Evolutionary conservation across 2,888 invertebrate species (phyloP), one percentile per base, ranked within the genome.

Genomic region (Chloroclysta siterata): DNA sequence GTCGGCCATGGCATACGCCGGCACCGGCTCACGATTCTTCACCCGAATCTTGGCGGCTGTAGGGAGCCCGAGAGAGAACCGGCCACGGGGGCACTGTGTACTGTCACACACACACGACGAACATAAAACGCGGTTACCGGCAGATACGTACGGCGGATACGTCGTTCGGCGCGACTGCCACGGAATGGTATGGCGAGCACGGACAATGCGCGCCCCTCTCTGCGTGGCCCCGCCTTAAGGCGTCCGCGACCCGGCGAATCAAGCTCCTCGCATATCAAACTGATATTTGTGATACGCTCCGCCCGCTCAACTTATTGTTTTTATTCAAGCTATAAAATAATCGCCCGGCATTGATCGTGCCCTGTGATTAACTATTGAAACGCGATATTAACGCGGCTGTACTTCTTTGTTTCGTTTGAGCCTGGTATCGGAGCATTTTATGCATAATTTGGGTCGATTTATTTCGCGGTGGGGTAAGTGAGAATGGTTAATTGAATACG

Each of bases 21-120:
- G 96, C 90, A 96, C 95, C 93, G 97, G 97, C 87, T 96, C 96
- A 94, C 96, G 95, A 89, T 97, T 97, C 95, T 97, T 97, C 92
- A 96, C 96, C 94, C 97, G 95, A 97, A 97, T 97, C 95, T 97
- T 97, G 96, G 93, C 94, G 93, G 89, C 79, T 93, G 86, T 75
- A 63, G 66, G 65, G 57, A 72, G 74, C 82, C 85, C 87, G 84
- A 77, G 76, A 75, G 76, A 85, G 78, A 83, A 85, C 77, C 74
- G 71, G 84, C 83, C 86, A 78, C 82, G 77, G 76, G 73, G 80
- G 84, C 85, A 82, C 84, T 82, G 77, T 81, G 60, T 55, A 63
- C 53, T 76, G 72, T 79, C 79, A 81, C 85, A 83, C 89, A 85
- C 89, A 78, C 87, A 82, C 83, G 79, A 72, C 79, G 80, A 74